Evolutionary conservation across 2,888 invertebrate species (phyloP), one percentile per base, ranked within the genome.

Genomic region (Drosophila merina): DNA sequence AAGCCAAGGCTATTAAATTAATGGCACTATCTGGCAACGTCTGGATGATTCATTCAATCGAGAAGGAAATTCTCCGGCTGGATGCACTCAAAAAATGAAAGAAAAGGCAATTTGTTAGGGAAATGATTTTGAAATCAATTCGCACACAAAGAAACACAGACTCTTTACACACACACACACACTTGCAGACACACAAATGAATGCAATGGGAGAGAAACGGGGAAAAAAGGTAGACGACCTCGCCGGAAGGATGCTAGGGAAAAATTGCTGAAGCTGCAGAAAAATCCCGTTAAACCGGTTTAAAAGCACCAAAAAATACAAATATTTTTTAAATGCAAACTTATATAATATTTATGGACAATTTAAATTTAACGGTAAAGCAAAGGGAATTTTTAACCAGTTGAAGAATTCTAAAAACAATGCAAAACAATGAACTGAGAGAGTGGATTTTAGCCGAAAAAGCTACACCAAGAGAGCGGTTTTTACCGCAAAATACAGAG

Each of bases 191-290:
- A 30, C n/a, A 42, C 8, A 12, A 33, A 56, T 25, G 70, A 25
- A 50, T 26, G 45, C 44, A 57, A 28, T 38, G 50, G 12, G 47
- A 14, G 3, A 7, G 8, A 7, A 42, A 20, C 14, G 7, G 44
- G 76, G 76, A 70, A 79, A 72, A 81, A 72, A 83, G 83, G 83
- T 83, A 44, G 75, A 82, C 78, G 83, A 83, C 83, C 83, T 78
- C 59, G 38, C 38, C 36, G 8, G 8, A 70, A 69, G 66, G 68
- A 75, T 75, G 77, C 77, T 62, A 57, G 10, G 1, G 48, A 57
- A 54, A 59, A 47, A 25, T 4, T 9, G 9, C 49, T 60, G n/a
- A 36, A 36, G 36, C 2, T 6, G 0, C 6, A 4, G 2, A 36
- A n/a, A 9, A 40, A 40, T 10, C 14, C 7, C 30, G 0, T 8